phyloP scores from a whole-genome alignment of 1,140 invertebrate species.

The Linepithema humile region DNA sequence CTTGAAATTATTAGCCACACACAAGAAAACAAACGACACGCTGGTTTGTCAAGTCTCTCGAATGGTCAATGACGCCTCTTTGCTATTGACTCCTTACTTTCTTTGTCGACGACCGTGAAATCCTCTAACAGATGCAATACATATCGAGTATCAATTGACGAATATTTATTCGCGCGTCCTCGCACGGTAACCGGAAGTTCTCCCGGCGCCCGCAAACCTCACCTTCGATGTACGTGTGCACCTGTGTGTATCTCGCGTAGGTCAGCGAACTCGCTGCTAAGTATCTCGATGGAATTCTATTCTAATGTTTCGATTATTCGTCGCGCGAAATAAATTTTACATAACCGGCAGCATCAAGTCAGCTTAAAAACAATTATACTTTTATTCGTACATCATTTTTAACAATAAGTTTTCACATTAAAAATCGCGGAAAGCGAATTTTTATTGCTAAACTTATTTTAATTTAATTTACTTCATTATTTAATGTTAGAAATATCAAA shows the following conservation, averaged over 20 bases:
- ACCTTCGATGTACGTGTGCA: constrained; percentile 45
- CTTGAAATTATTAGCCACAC: not conserved
- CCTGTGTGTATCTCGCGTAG: constrained; percentile 46
- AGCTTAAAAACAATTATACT: not conserved
- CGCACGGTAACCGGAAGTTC: constrained; percentile 69
- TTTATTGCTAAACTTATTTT: too few species aligned
- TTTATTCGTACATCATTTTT: not conserved
- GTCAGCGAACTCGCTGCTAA: constrained; percentile 67
- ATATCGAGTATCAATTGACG: constrained; percentile 13
- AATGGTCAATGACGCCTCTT: not conserved
- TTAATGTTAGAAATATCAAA: too few species aligned
- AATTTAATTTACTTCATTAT: too few species aligned
- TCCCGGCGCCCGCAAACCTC: constrained; percentile 40
- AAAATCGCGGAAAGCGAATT: not conserved
- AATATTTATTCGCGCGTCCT: constrained; percentile 46
- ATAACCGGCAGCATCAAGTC: not conserved
- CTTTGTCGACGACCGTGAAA: not conserved
- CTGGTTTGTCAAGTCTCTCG: not conserved
- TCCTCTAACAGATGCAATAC: not conserved
- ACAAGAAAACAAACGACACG: not conserved
- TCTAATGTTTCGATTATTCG: constrained; percentile 19
- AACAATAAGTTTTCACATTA: not conserved
- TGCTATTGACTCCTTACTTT: not conserved
- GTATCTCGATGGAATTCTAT: constrained; percentile 65
- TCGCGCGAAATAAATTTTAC: not conserved